phyloP scores from a whole-genome alignment of 2,113 vertebrate species.

The Pomatostomus ruficeps region DNA sequence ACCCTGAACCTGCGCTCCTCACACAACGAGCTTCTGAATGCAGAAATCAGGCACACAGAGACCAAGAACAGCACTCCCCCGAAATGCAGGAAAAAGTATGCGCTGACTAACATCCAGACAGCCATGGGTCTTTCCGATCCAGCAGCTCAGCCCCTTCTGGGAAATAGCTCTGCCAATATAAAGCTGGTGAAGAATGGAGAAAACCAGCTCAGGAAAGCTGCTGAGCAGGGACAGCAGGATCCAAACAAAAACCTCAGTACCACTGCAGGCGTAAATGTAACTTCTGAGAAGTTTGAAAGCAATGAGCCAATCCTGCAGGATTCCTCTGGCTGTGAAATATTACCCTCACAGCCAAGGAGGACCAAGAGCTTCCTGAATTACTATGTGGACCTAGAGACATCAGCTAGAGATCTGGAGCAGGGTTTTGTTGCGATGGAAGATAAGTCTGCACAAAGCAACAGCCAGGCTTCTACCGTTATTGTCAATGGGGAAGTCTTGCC shows the following conservation, averaged over 20 bases:
- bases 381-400: constrained; percentile 83
- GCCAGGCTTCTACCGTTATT: constrained; percentile 44
- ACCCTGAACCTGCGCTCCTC: constrained; percentile 92
- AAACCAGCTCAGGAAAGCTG: constrained; percentile 92
- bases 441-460: constrained; percentile 60
- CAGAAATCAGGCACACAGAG: constrained; percentile 85
- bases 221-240: constrained; percentile 84
- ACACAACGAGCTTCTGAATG: constrained; percentile 90
- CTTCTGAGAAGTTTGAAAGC: constrained; percentile 85
- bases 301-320: constrained; percentile 76
- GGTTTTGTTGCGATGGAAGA: constrained; percentile 58
- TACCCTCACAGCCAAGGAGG: constrained; percentile 75
- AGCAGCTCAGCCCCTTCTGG: constrained; percentile 72
- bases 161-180: constrained; percentile 84
- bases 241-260: constrained; percentile 80
- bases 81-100: constrained; percentile 89
- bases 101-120: constrained; percentile 86
- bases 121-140: constrained; percentile 89
- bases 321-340: constrained; percentile 66
- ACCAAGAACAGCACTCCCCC: constrained; percentile 82
- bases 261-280: constrained; percentile 60
- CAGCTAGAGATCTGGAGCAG: constrained; percentile 69
- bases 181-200: constrained; percentile 97
- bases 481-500: constrained; percentile 65
- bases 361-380: constrained; percentile 95